These are phyloP conservation scores for Cantharis rustica DNA, from an alignment of 2,888 invertebrate species.

Conservation along the genomic window DNA sequence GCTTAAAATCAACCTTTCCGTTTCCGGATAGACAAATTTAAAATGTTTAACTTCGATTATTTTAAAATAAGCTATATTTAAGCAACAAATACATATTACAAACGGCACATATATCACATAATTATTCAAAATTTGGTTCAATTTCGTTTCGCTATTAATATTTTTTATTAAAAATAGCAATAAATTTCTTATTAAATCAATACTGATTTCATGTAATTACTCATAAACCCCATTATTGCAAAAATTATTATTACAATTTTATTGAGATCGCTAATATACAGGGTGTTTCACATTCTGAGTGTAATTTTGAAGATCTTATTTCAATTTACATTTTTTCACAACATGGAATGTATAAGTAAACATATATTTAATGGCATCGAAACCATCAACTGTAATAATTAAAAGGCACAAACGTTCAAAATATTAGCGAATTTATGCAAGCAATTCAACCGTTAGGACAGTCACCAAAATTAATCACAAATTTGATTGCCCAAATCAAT, in stretches of 20 bases:
- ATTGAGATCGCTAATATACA: neutral
- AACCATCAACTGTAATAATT: neutral
- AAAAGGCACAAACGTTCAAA: neutral
- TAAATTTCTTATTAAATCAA: neutral
- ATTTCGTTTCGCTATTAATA: neutral
- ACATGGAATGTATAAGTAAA: neutral
- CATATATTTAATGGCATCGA: neutral
- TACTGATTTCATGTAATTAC: neutral
- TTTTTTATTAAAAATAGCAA: neutral
- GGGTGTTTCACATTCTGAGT: neutral
- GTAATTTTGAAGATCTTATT: neutral
- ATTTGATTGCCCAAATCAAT: neutral
- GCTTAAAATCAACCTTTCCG: slow-evolving; percentile 10
- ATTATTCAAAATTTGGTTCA: slow-evolving; percentile 13
- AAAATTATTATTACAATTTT: neutral
- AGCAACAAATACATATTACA: slow-evolving; percentile 17
- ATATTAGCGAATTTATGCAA: neutral
- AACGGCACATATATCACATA: slow-evolving; percentile 21
- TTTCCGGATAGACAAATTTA: slow-evolving; percentile 25
- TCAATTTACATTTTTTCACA: neutral
- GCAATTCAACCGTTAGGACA: neutral
- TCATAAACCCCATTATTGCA: neutral
- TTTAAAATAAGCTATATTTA: slow-evolving; percentile 21
- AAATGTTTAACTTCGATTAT: slow-evolving; percentile 9
- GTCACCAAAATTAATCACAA: neutral